These are phyloP conservation scores for Percopsis transmontana DNA, from an alignment of 2,113 vertebrate species.

Conservation along the genomic window DNA sequence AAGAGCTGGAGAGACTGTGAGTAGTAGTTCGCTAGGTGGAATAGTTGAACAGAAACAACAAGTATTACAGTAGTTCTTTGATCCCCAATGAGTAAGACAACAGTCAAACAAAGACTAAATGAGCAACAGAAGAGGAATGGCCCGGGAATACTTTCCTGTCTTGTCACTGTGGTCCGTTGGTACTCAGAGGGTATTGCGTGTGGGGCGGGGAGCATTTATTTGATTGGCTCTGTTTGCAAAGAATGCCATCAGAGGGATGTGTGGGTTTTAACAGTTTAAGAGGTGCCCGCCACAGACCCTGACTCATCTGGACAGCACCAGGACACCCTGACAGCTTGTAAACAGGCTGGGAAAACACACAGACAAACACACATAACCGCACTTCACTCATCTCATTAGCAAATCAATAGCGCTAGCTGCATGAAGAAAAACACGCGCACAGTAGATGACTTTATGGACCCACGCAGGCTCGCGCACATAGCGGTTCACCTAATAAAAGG, in stretches of 20 bases:
- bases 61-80: neutral
- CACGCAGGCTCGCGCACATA: conserved; percentile 39
- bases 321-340: conserved; percentile 62
- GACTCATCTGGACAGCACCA: conserved; percentile 69
- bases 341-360: conserved; percentile 60
- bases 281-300: conserved; percentile 54
- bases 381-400: conserved; percentile 65
- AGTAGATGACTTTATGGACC: conserved; percentile 63
- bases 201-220: conserved; percentile 44
- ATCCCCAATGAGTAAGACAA: neutral
- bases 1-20: conserved; percentile 97
- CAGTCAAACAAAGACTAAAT: neutral
- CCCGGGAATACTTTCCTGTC: conserved; percentile 51
- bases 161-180: conserved; percentile 48
- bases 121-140: conserved; percentile 33
- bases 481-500: conserved; percentile 58
- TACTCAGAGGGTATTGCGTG: conserved; percentile 44
- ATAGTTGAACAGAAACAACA: conserved; percentile 24
- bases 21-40: conserved; percentile 65
- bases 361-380: conserved; percentile 66
- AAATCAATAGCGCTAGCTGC: conserved; percentile 56
- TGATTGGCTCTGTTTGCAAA: conserved; percentile 61
- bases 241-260: conserved; percentile 64
- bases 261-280: conserved; percentile 47
- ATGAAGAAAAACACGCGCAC: conserved; percentile 52